Base-by-base conservation (phyloP, 1,140 invertebrate genomes). In the Drosophila equinoxialis region DNA sequence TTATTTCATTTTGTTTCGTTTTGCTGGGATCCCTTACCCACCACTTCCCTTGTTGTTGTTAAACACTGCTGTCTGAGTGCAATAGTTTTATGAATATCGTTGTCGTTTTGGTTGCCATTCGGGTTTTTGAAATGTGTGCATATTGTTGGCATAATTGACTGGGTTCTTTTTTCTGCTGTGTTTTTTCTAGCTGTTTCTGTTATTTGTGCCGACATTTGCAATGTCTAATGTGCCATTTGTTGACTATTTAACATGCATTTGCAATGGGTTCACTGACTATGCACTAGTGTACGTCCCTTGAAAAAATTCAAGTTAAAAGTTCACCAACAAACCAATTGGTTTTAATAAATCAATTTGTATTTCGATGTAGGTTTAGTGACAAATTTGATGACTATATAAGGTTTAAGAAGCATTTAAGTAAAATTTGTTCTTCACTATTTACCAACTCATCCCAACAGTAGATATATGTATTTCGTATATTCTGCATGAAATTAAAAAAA, bases 81-180 rank as follows among this genome's bases (percentile, higher is more conserved):
- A 60, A 74, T 83, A 80, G 77, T 77, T 85, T 80, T 85, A 85
- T 85, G 81, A 77, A 84, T 80, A 78, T 85, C 74, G 30, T 59
- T 61, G 51, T 60, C 66, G 65, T 42, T 62, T 26, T 41, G 57
- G 57, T 61, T 65, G 48, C 41, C 30, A 10, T 35, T 73, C 42
- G 48, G 37, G 30, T 65, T 48, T 69, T 77, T 75, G 81, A 71
- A 85, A 85, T 85, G 77, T 85, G 77, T 81, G 81, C 81, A 85
- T 85, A 85, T 85, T 85, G 81, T 85, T 78, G 81, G 81, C 81
- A 81, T 85, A 85, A 85, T 85, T 85, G 81, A 85, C 83, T 85
- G 64, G 65, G 74, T 85, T 85, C 85, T 85, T 85, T 82, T 71
- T 75, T 65, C 68, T 54, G 55, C 23, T 67, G n/a, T 41, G 61